phyloP scores from a whole-genome alignment of 2,113 vertebrate species.

The Tauraco erythrolophus region DNA sequence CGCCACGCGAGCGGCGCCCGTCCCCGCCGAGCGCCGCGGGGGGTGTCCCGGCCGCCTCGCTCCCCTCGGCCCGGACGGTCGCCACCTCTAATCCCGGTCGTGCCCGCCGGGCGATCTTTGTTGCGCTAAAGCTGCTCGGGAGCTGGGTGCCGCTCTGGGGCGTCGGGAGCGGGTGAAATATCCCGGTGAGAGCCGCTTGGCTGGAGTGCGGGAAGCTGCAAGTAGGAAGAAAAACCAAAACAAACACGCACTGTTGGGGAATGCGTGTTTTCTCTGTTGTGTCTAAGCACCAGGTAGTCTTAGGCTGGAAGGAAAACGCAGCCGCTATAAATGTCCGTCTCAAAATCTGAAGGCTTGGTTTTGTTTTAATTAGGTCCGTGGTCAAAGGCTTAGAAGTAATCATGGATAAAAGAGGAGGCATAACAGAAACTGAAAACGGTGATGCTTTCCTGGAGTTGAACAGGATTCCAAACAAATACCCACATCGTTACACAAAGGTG shows the following conservation, averaged over 20 bases:
- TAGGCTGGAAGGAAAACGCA: accelerated
- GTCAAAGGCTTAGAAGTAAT: slow-evolving; percentile 47
- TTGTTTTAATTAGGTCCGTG: slow-evolving; percentile 42
- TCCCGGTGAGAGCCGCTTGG: accelerated
- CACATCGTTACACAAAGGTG: slow-evolving; percentile 94
- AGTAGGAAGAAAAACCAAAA: too few species aligned
- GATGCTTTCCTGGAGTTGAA: slow-evolving; percentile 77
- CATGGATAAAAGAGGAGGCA: slow-evolving; percentile 90
- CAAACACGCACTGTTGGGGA: accelerated
- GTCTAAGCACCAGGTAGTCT: accelerated
- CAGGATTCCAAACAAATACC: slow-evolving; percentile 72
- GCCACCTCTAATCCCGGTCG: background rate
- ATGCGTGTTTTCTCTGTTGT: accelerated
- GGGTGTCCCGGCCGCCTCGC: background rate
- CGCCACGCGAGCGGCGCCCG: background rate
- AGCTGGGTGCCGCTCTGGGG: background rate
- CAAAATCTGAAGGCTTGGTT: background rate
- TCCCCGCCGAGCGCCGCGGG: too few species aligned
- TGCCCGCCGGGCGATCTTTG: background rate
- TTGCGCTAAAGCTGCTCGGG: accelerated
- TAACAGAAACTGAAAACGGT: slow-evolving; percentile 82
- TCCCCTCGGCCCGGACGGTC: accelerated
- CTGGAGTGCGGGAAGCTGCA: background rate
- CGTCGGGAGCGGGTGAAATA: accelerated
- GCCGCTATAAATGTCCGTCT: accelerated